Conservation (phyloP, 2,797 vertebrate genomes). For the Jordanella pulchra region DNA sequence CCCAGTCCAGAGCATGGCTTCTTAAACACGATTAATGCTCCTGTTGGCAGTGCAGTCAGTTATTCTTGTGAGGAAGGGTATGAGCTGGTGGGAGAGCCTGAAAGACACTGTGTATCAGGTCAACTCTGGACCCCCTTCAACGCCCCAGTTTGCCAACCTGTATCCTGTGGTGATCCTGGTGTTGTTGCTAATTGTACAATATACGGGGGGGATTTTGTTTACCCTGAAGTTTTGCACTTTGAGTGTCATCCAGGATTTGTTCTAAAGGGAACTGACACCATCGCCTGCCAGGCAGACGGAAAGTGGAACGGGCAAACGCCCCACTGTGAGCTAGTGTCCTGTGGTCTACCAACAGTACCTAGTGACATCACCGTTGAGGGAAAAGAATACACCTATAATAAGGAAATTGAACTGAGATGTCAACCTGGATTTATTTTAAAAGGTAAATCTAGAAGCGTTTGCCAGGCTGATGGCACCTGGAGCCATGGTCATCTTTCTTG, state of each 20-base stretch:
- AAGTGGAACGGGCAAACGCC: slow-evolving; percentile 87
- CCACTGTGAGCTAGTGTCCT: slow-evolving; percentile 85
- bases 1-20: slow-evolving; percentile 84
- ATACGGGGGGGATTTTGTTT: slow-evolving; percentile 79
- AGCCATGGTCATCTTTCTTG: slow-evolving; percentile 83
- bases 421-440: slow-evolving; percentile 83
- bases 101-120: slow-evolving; percentile 86
- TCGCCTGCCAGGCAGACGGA: slow-evolving; percentile 84
- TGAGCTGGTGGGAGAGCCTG: slow-evolving; percentile 81
- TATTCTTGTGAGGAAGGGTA: slow-evolving; percentile 89
- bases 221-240: slow-evolving; percentile 79
- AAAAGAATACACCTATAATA: slow-evolving; percentile 81
- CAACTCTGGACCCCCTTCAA: slow-evolving; percentile 83
- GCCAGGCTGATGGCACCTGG: slow-evolving; percentile 90
- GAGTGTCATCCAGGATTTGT: slow-evolving; percentile 87
- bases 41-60: slow-evolving; percentile 78
- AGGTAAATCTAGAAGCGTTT: slow-evolving; percentile 82
- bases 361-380: slow-evolving; percentile 81
- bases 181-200: slow-evolving; percentile 79
- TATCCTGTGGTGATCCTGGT: slow-evolving; percentile 82
- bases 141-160: slow-evolving; percentile 80
- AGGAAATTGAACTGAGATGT: slow-evolving; percentile 83
- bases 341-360: slow-evolving; percentile 80
- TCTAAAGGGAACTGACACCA: slow-evolving; percentile 79
- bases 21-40: slow-evolving; percentile 84